A percentile compares a stretch with the other conserved stretches of the same genome.
These are phyloP conservation scores for Holothuria leucospilota DNA, from an alignment of 53 echinoderm and acorn worm genomes.

Conservation along the genomic window DNA sequence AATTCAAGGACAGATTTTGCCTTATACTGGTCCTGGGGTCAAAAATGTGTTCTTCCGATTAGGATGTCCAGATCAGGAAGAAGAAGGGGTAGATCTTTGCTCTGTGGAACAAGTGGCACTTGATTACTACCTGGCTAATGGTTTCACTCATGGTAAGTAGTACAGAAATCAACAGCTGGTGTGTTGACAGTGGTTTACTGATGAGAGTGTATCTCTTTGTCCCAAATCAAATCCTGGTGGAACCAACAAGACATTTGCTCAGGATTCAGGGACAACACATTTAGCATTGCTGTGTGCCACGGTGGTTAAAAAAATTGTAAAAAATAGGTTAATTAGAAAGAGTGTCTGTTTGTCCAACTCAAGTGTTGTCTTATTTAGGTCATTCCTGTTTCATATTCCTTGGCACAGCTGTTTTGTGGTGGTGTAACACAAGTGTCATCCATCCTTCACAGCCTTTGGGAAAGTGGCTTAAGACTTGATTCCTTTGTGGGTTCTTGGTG, in stretches of 20 bases:
- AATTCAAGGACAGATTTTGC: slow-evolving; percentile 70
- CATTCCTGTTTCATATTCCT: too few relatives aligned
- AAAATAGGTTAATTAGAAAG: too few relatives aligned
- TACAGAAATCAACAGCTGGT: too few relatives aligned
- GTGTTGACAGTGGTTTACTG: not conserved
- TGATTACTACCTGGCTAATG: slow-evolving; percentile 75
- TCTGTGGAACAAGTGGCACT: slow-evolving; percentile 89
- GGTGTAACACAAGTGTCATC: too few relatives aligned
- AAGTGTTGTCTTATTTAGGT: too few relatives aligned
- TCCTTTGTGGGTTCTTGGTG: too few relatives aligned
- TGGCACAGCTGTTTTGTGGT: too few relatives aligned
- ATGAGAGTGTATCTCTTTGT: not conserved
- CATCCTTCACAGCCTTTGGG: too few relatives aligned
- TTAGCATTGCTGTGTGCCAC: too few relatives aligned
- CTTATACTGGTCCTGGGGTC: slow-evolving; percentile 79
- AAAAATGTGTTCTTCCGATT: slow-evolving; percentile 82
- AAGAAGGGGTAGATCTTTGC: slow-evolving; percentile 77
- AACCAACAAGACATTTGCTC: not conserved
- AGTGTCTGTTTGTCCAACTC: not conserved
- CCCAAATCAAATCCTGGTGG: not conserved
- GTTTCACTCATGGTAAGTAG: slow-evolving; percentile 82
- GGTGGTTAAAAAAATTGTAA: too few relatives aligned
- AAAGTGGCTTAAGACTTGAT: too few relatives aligned
- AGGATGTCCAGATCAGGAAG: slow-evolving; percentile 31
- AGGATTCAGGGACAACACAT: too few relatives aligned